A percentile compares a stretch with the other conserved stretches of the same genome.
These are phyloP conservation scores for Elysia chlorotica DNA, from an alignment of 1,140 invertebrate genomes.

Conservation along the genomic window DNA sequence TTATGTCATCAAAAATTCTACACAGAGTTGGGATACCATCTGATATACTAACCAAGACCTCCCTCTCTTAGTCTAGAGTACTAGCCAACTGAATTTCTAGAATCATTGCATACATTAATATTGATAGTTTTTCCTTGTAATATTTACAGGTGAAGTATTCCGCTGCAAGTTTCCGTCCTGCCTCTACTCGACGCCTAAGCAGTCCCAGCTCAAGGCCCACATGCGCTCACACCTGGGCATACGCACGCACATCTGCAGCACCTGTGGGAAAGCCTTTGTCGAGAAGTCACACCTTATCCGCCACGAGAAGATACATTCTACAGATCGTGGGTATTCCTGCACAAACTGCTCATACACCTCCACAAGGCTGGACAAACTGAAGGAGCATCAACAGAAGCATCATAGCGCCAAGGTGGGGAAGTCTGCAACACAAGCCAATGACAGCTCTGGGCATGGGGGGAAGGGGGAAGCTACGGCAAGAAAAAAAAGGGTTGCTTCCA, in stretches of 20 bases:
- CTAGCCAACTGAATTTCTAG: too few species aligned
- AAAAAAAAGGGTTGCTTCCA: too few species aligned
- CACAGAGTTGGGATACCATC: too few species aligned
- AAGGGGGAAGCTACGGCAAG: too few species aligned
- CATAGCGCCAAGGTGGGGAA: too few species aligned
- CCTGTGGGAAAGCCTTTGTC: constrained; percentile 71
- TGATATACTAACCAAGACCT: too few species aligned
- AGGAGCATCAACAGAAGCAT: constrained; percentile 72
- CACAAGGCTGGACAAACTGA: constrained; percentile 72
- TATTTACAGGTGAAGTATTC: constrained; percentile 68
- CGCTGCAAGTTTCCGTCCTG: constrained; percentile 70
- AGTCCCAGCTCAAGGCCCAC: constrained; percentile 72
- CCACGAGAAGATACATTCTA: constrained; percentile 71
- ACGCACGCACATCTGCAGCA: constrained; percentile 69
- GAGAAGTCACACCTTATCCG: constrained; percentile 72
- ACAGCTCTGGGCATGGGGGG: too few species aligned
- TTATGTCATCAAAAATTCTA: too few species aligned
- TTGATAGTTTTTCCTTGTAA: too few species aligned
- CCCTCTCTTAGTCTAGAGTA: too few species aligned
- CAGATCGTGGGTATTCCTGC: constrained; percentile 67
- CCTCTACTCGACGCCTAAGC: constrained; percentile 72
- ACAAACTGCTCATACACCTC: constrained; percentile 71
- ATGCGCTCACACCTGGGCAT: constrained; percentile 70
- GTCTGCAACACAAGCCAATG: too few species aligned
- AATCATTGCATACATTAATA: too few species aligned